These are phyloP conservation scores for Brachylomia viminalis DNA, from an alignment of 2,888 invertebrate species.

Conservation along the genomic window DNA sequence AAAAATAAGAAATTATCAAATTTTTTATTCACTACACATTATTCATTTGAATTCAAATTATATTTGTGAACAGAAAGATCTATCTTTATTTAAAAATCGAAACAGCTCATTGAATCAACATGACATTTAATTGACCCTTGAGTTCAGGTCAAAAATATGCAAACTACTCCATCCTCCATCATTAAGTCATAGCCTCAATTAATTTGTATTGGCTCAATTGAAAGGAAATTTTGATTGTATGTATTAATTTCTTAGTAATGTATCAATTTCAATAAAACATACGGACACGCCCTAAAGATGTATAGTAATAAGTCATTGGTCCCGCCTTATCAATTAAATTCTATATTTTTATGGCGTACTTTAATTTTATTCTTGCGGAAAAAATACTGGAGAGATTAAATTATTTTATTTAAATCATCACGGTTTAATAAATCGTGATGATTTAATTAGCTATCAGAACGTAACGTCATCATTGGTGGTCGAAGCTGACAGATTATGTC, in stretches of 20 bases:
- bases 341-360: slow-evolving; percentile 31
- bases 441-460: not conserved
- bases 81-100: slow-evolving; percentile 43
- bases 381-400: not conserved
- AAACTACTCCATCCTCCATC: slow-evolving; percentile 79
- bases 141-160: slow-evolving; percentile 76
- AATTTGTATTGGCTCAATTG: slow-evolving; percentile 75
- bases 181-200: slow-evolving; percentile 71
- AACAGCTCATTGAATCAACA: slow-evolving; percentile 45
- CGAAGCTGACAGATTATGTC: not conserved
- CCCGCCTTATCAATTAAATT: slow-evolving; percentile 58
- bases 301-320: slow-evolving; percentile 43
- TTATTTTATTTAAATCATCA: too few relatives aligned
- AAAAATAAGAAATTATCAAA: slow-evolving; percentile 2
- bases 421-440: slow-evolving; percentile 3
- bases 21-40: slow-evolving; percentile 10
- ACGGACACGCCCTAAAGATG: slow-evolving; percentile 46
- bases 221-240: slow-evolving; percentile 59
- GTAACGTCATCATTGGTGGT: slow-evolving; percentile 6
- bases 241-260: slow-evolving; percentile 46
- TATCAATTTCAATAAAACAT: slow-evolving; percentile 48
- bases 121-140: slow-evolving; percentile 50
- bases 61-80: slow-evolving; percentile 18
- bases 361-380: slow-evolving; percentile 14
- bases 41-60: slow-evolving; percentile 34